Evolutionary conservation across 2,113 vertebrate species (phyloP), one percentile per base, ranked within the genome.

Genomic region (Thunnus thynnus): DNA sequence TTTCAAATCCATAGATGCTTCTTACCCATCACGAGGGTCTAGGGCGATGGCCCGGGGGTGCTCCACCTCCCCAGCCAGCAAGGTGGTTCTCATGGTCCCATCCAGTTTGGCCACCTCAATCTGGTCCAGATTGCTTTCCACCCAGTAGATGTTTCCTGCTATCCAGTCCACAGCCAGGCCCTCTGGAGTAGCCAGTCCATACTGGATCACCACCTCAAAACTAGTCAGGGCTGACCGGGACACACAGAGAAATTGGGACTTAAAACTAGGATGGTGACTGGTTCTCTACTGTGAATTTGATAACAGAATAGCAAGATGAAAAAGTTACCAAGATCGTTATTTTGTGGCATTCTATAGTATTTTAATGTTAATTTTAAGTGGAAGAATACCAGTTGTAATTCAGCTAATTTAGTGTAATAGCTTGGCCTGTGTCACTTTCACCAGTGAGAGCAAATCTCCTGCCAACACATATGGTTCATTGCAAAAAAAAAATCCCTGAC

Each of bases 71-170:
- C 98, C 98, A 0, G 98, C 98, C 89, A 99, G 91, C 77, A 99
- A 95, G 0, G 98, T 99, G 63, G 97, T 99, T 50, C 98, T 76
- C 95, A 99, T 99, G 78, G 96, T 97, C 62, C 98, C 98, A 0
- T 99, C 96, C 87, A 99, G 91, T 81, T 97, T 99, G 90, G 98
- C 98, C 88, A 99, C 98, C 72, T 99, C 98, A 0, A 99, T 99
- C 94, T 99, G 98, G 92, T 99, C 98, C 92, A 99, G 93, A 93
- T 99, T 99, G 89, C 98, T 99, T 93, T 99, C 98, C 75, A 99
- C 98, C 98, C 98, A 99, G 94, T 99, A 99, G 93, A 99, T 99
- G 92, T 99, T 99, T 84, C 98, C 98, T 0, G 98, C 98, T 5
- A 99, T 99, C 98, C 98, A 99, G 93, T 99, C 98, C 56, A 99